These are phyloP conservation scores for Microtus oregoni DNA, from an alignment of 2,113 vertebrate genomes.

Conservation along the genomic window DNA sequence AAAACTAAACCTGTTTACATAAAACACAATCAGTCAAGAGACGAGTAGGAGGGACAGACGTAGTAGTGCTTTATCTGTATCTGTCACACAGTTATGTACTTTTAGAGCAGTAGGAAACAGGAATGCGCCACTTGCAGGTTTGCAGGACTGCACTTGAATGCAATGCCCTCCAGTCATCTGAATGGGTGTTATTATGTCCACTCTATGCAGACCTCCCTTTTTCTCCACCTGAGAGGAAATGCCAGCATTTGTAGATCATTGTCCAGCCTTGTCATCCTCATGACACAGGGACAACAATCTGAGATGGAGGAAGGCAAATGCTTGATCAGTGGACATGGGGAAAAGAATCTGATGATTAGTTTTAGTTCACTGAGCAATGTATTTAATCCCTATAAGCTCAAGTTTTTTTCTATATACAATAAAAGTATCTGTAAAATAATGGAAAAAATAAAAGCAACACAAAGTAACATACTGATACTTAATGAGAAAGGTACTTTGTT, in stretches of 20 bases:
- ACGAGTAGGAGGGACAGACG: background rate
- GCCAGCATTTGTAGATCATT: background rate
- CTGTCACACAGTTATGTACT: background rate
- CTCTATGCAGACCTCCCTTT: accelerated
- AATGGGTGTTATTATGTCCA: too few species aligned
- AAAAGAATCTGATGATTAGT: background rate
- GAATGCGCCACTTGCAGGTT: background rate
- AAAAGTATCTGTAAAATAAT: background rate
- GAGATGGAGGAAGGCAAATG: background rate
- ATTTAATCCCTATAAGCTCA: background rate
- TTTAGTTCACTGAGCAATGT: background rate
- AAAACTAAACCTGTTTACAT: background rate
- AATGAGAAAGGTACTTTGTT: background rate
- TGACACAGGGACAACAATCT: background rate
- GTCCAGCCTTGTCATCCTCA: too few species aligned
- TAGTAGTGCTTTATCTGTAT: too few species aligned
- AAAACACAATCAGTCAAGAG: background rate
- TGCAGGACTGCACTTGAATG: background rate
- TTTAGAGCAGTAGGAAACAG: background rate
- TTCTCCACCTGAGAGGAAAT: background rate
- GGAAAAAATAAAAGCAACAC: background rate
- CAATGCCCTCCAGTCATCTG: background rate
- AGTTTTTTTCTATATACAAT: background rate
- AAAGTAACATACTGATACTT: background rate
- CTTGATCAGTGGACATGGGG: too few species aligned